phyloP scores from a whole-genome alignment of 2,797 vertebrate species.

The Arremon aurantiirostris region DNA sequence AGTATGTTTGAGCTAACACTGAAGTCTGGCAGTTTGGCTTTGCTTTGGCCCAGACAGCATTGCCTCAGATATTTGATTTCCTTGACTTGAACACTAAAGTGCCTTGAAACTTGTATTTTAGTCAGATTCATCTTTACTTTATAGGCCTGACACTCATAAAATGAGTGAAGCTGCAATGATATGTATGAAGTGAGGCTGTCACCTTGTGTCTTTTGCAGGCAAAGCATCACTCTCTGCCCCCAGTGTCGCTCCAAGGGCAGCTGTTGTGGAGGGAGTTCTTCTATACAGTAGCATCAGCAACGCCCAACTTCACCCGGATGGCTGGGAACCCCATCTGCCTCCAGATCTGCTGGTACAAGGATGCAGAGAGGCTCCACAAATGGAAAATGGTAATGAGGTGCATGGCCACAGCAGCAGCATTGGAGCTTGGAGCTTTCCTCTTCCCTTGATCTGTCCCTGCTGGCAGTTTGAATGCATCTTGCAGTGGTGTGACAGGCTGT shows the following conservation, averaged over 20 bases:
- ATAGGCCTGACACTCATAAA: neutral
- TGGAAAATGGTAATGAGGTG: constrained; percentile 67
- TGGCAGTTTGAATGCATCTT: neutral
- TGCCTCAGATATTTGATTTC: neutral
- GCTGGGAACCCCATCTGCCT: constrained; percentile 92
- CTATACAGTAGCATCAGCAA: constrained; percentile 90
- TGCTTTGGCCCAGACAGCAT: neutral
- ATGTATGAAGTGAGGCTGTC: constrained; percentile 80
- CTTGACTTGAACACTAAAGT: neutral
- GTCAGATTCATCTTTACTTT: neutral
- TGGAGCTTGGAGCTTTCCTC: neutral
- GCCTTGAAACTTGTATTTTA: neutral
- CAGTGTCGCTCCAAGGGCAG: constrained; percentile 89
- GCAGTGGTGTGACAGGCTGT: neutral
- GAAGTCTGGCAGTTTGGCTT: neutral
- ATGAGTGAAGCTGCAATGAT: neutral
- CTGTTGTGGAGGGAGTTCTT: constrained; percentile 94
- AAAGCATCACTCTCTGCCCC: constrained; percentile 84
- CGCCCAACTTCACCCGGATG: constrained; percentile 92
- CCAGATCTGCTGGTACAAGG: constrained; percentile 90
- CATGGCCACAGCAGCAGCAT: neutral
- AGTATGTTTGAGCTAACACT: neutral
- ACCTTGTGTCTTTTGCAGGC: constrained; percentile 40
- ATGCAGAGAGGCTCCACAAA: constrained; percentile 79
- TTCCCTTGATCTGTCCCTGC: neutral